phyloP scores from a whole-genome alignment of 2,888 invertebrate genomes.

The Volucella inanis region DNA sequence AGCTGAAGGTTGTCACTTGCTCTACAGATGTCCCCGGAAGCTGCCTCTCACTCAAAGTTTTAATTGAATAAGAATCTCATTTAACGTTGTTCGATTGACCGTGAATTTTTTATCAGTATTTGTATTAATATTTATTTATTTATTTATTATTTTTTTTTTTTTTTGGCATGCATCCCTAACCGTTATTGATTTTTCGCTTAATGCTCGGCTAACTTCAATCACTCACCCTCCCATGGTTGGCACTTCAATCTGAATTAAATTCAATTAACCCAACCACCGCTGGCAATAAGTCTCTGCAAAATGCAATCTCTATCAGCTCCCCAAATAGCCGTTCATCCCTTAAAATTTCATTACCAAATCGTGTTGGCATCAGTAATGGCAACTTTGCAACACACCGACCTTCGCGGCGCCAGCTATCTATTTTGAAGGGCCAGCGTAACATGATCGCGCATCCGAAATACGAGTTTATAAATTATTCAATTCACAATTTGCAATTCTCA shows the following conservation, averaged over 20 bases:
- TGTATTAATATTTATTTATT: too few species aligned
- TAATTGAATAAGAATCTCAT: conserved; percentile 13
- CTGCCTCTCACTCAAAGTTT: not conserved
- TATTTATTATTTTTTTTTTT: not conserved
- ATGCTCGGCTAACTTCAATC: conserved; percentile 56
- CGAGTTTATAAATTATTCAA: conserved; percentile 62
- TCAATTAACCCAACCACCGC: conserved; percentile 49
- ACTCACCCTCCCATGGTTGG: not conserved
- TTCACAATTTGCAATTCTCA: conserved; percentile 11
- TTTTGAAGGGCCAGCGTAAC: conserved; percentile 22
- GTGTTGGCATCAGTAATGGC: conserved; percentile 23
- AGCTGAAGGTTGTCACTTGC: too few species aligned
- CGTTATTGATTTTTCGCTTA: conserved; percentile 22
- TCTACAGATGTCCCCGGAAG: too few species aligned
- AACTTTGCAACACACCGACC: conserved; percentile 4
- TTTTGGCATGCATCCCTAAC: not conserved
- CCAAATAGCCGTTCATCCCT: conserved; percentile 4
- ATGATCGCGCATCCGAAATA: conserved; percentile 41
- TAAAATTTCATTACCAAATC: conserved; percentile 62
- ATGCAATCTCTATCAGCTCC: conserved; percentile 34
- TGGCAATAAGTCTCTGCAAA: conserved; percentile 7
- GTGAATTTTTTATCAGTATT: not conserved
- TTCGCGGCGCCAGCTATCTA: conserved; percentile 2
- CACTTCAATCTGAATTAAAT: conserved; percentile 60
- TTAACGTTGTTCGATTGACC: conserved; percentile 10